A percentile compares a stretch with the other conserved stretches of the same genome.
Conservation (phyloP, 2,113 vertebrate genomes). For the Lonchura striata region DNA sequence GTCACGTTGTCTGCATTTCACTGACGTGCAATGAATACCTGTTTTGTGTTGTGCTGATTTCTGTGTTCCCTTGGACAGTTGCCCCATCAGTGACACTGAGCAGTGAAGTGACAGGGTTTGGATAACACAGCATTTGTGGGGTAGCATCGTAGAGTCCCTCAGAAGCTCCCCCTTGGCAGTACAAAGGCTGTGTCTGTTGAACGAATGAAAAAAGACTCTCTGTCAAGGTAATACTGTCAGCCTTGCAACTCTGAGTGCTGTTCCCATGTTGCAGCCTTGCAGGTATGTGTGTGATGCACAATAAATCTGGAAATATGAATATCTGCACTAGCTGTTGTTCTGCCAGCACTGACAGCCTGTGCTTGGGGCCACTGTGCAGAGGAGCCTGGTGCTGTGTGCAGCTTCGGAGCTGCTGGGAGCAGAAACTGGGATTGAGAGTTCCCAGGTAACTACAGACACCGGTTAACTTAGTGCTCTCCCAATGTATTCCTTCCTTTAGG, state of each 20-base stretch:
- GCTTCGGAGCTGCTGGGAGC: background rate
- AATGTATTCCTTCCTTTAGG: background rate
- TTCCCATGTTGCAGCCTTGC: background rate
- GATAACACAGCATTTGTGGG: background rate
- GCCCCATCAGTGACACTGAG: background rate
- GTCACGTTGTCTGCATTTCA: background rate
- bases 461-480: background rate
- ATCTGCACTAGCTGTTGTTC: background rate
- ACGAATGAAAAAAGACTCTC: background rate
- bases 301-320: background rate
- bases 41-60: background rate
- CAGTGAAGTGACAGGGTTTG: background rate
- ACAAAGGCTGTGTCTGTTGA: background rate
- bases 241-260: background rate
- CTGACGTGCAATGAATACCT: background rate
- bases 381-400: background rate
- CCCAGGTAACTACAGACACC: background rate
- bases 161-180: background rate
- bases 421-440: background rate
- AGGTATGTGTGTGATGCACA: background rate
- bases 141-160: background rate
- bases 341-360: background rate
- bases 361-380: background rate
- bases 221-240: background rate
- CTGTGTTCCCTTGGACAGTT: background rate